Conservation (phyloP, 2,888 invertebrate species). For the Nematopogon swammerdamellus region DNA sequence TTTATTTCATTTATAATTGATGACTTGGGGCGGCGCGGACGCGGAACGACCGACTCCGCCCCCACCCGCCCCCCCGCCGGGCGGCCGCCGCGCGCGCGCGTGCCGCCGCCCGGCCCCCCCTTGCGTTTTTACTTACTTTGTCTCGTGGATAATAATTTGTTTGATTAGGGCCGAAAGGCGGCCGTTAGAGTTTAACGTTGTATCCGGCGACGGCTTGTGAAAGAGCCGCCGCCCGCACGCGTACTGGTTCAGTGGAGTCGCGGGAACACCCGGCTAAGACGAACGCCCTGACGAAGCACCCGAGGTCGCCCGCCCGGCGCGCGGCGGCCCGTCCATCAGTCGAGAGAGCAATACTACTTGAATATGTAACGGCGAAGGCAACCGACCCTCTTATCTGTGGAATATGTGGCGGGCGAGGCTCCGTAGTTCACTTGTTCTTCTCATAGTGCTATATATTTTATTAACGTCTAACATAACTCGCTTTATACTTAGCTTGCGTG, state of each 20-base stretch:
- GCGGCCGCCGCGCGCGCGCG: background rate
- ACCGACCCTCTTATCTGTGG: background rate
- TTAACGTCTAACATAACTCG: slow-evolving; percentile 6
- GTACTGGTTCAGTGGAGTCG: background rate
- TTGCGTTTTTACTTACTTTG: background rate
- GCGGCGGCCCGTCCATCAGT: background rate
- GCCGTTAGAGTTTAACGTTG: background rate
- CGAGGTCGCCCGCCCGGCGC: background rate
- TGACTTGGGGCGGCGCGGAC: slow-evolving; percentile 1
- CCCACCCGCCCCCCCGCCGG: too few species aligned
- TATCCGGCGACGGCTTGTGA: background rate
- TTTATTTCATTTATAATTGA: slow-evolving; percentile 1
- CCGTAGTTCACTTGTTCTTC: background rate
- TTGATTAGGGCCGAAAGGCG: background rate
- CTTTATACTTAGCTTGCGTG: background rate
- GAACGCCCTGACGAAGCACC: background rate
- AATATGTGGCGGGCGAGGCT: background rate
- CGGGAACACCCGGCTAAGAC: background rate
- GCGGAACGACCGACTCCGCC: too few species aligned
- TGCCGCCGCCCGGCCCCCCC: background rate
- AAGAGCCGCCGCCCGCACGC: background rate
- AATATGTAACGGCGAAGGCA: too few species aligned
- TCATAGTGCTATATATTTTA: slow-evolving; percentile 5
- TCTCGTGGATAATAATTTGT: background rate
- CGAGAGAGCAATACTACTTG: background rate